Evolutionary conservation across 35 echinoderm and acorn worm species (phyloP).

Genomic region (Strongylocentrotus purpuratus): DNA sequence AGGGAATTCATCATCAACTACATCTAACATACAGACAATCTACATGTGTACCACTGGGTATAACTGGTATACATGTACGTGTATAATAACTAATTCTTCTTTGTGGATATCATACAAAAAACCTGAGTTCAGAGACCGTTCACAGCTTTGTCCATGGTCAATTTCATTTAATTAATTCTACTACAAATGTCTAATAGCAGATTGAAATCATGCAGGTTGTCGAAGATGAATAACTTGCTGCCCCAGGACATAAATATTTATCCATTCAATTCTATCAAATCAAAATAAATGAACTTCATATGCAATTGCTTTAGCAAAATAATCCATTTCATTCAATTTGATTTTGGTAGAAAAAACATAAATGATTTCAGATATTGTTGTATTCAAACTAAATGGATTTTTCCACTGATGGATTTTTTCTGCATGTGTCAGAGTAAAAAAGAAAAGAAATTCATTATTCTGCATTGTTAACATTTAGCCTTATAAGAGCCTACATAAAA

Average conservation of each 20-base stretch:
- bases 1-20: not conserved
- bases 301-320: not conserved
- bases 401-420: not conserved
- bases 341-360: no score
- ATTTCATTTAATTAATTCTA: not conserved
- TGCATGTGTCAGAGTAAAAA: not conserved
- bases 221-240: not conserved
- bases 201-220: not conserved
- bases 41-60: not conserved
- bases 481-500: not conserved
- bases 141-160: not conserved
- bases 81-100: not conserved
- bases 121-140: not conserved
- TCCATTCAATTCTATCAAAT: not conserved
- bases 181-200: not conserved
- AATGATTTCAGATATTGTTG: not conserved
- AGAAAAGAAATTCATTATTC: no score
- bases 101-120: not conserved
- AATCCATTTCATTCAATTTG: no score
- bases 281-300: not conserved
- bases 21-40: not conserved
- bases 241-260: not conserved
- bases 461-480: no score
- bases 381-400: not conserved
- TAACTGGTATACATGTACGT: not conserved